A percentile compares a stretch with the other conserved stretches of the same genome.
Conservation (phyloP, 2,888 invertebrate species). For the Lottia scabra region DNA sequence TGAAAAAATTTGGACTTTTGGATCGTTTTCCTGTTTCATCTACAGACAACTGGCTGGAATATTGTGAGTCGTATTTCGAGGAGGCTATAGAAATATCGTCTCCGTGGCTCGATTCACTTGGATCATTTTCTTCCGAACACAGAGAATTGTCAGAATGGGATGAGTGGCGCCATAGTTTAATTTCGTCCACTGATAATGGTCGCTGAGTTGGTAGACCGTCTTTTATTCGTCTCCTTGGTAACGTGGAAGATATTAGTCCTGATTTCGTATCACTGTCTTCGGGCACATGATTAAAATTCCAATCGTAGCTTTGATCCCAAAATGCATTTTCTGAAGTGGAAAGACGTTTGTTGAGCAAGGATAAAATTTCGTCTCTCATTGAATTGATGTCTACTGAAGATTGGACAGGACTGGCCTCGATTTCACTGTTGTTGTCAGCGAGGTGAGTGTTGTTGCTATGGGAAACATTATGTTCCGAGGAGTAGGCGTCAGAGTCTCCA, state of each 20-base stretch:
- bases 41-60: neutral
- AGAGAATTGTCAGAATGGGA: neutral
- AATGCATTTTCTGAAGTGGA: slow-evolving; percentile 20
- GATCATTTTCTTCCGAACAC: slow-evolving; percentile 8
- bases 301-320: slow-evolving; percentile 21
- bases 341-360: slow-evolving; percentile 30
- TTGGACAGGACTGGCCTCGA: slow-evolving; percentile 3
- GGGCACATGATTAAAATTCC: slow-evolving; percentile 22
- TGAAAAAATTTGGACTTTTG: slow-evolving; percentile 48
- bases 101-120: neutral
- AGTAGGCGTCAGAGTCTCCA: slow-evolving; percentile 8
- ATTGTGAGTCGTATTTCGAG: neutral
- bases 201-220: slow-evolving; percentile 17
- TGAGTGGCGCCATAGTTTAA: slow-evolving; percentile 20
- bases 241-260: slow-evolving; percentile 18
- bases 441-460: neutral
- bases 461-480: slow-evolving; percentile 2
- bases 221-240: slow-evolving; percentile 14
- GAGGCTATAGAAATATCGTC: slow-evolving; percentile 13
- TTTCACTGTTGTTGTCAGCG: neutral
- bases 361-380: slow-evolving; percentile 36
- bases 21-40: slow-evolving; percentile 14
- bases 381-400: slow-evolving; percentile 22
- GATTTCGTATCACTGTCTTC: neutral
- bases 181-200: slow-evolving; percentile 40